These are phyloP conservation scores for Lacerta agilis DNA, from an alignment of 2,797 vertebrate genomes.

Conservation along the genomic window DNA sequence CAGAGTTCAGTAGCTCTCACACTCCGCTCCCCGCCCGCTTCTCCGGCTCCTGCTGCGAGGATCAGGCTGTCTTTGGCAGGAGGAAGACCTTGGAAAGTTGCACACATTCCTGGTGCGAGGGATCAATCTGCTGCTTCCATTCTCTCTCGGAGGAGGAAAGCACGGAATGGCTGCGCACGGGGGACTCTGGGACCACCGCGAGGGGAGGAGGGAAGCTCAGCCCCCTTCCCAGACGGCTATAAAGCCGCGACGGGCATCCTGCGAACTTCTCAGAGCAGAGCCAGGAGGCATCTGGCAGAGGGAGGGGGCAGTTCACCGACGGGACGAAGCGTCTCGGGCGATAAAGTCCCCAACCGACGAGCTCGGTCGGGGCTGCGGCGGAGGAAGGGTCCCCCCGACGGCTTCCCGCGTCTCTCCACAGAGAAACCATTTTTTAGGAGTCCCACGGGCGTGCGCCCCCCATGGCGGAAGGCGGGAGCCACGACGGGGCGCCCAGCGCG, in stretches of 20 bases:
- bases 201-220: constrained; percentile 86
- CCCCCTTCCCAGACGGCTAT: constrained; percentile 81
- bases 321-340: background rate
- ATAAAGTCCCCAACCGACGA: background rate
- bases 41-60: background rate
- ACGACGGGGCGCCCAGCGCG: background rate
- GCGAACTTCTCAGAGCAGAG: background rate
- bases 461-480: constrained; percentile 30
- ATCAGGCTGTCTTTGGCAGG: constrained; percentile 34
- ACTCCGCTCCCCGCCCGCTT: background rate
- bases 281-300: background rate
- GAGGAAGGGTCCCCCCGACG: background rate
- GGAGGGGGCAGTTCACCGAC: background rate
- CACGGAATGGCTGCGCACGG: constrained; percentile 48
- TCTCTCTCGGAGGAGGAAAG: constrained; percentile 68
- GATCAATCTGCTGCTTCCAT: constrained; percentile 20
- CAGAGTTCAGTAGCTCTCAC: background rate
- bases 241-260: constrained; percentile 69
- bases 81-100: constrained; percentile 31
- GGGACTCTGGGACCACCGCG: constrained; percentile 77
- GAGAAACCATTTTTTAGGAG: no score
- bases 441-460: constrained; percentile 36
- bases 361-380: background rate
- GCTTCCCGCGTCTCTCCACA: background rate
- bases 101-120: constrained; percentile 3